A percentile compares a stretch with the other conserved stretches of the same genome.
Evolutionary conservation across 1,140 invertebrate species (phyloP).

Genomic region (Ephestia elutella): DNA sequence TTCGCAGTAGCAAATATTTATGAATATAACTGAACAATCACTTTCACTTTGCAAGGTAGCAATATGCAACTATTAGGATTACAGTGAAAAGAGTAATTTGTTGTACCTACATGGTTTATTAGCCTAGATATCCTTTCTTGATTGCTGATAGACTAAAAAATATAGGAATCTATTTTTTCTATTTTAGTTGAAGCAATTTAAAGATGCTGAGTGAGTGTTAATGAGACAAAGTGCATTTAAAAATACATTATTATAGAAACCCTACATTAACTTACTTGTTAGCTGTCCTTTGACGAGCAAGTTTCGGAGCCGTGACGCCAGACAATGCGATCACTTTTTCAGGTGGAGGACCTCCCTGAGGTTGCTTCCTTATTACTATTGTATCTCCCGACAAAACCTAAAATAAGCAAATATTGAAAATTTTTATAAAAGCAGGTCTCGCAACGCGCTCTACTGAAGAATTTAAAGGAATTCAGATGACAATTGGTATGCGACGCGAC

Average conservation of each 20-base stretch:
- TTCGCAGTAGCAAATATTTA: conserved; percentile 4
- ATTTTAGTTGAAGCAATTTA: no score
- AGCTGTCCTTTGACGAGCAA: conserved; percentile 83
- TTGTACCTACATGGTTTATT: no score
- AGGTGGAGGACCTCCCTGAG: conserved; percentile 88
- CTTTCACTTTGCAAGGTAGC: neutral
- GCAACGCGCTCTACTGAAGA: neutral
- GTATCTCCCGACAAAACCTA: conserved; percentile 94
- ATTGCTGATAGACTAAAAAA: no score
- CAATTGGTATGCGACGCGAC: neutral
- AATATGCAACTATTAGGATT: neutral
- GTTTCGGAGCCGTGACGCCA: conserved; percentile 92
- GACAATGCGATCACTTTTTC: conserved; percentile 93
- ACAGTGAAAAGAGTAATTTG: no score
- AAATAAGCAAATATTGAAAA: conserved; percentile 24
- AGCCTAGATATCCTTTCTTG: neutral
- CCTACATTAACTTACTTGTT: conserved; percentile 79
- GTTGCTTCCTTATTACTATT: conserved; percentile 87
- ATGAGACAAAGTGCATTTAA: neutral
- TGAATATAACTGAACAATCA: neutral
- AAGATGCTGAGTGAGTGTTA: neutral
- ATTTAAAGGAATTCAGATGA: neutral
- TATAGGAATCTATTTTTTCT: no score
- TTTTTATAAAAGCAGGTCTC: neutral
- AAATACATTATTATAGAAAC: no score